Percentiles rank a stretch among this genome's conserved stretches.
phyloP scores from a whole-genome alignment of 35 echinoderm and acorn worm species.

The Eucidaris tribuloides region DNA sequence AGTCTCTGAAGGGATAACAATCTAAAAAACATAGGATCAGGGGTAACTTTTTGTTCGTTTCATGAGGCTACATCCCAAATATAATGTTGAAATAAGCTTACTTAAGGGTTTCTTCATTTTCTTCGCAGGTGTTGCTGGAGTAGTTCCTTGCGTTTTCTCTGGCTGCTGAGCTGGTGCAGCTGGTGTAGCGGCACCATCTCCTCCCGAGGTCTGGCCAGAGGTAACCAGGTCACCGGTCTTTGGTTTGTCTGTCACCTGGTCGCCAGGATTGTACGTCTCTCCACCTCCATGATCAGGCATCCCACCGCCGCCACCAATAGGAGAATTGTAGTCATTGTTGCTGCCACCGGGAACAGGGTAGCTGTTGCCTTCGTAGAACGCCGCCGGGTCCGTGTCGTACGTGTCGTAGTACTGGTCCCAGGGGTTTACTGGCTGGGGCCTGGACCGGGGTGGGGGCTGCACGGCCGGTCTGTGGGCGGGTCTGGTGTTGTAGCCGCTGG shows the following conservation, averaged over 20 bases:
- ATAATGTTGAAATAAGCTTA: neutral
- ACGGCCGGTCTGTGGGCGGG: neutral
- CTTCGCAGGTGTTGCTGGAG: neutral
- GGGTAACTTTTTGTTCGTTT: too few relatives aligned
- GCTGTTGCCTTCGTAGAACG: neutral
- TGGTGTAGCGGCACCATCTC: neutral
- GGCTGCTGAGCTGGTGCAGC: neutral
- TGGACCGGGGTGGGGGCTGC: neutral
- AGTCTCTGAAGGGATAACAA: too few relatives aligned
- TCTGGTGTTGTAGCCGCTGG: constrained; percentile 4
- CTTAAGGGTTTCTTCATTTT: neutral
- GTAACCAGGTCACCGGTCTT: neutral
- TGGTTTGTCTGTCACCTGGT: neutral
- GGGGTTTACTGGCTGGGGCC: neutral
- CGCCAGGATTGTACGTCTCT: neutral
- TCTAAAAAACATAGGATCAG: too few relatives aligned
- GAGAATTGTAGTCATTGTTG: neutral
- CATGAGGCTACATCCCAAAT: too few relatives aligned
- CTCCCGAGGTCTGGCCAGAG: neutral
- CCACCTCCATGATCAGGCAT: neutral
- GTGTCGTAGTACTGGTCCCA: constrained; percentile 2
- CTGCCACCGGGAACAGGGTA: neutral
- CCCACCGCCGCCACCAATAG: neutral
- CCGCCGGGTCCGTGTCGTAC: neutral
- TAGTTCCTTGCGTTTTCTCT: neutral